Percentiles rank a stretch among this genome's conserved stretches.
Evolutionary conservation across 30 jellyfish, hydroid and myxozoan species (phyloP).

Genomic region (Pseudorhiza aurosa): DNA sequence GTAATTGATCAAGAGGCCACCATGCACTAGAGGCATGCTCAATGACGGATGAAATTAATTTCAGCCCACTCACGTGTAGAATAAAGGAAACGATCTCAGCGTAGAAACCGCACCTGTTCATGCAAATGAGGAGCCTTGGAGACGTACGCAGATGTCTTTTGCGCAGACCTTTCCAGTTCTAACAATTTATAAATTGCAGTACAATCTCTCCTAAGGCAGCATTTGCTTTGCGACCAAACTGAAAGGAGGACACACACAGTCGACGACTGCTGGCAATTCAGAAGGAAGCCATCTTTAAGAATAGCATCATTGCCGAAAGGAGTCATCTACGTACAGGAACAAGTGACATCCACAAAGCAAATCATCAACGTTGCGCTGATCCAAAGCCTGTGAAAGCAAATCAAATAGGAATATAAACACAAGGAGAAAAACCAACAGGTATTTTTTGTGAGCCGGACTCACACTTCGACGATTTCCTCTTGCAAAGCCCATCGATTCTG

Average conservation of each 20-base stretch:
- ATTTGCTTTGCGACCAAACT: background rate
- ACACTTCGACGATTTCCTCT: background rate
- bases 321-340: background rate
- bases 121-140: slow-evolving; percentile 4
- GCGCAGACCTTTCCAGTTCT: background rate
- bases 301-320: background rate
- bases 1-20: no score
- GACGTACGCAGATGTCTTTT: slow-evolving; percentile 13
- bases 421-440: background rate
- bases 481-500: background rate
- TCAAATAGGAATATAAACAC: background rate
- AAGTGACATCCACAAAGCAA: background rate
- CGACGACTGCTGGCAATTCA: background rate
- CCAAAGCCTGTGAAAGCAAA: background rate
- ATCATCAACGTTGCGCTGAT: background rate
- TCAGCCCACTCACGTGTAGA: background rate
- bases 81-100: background rate
- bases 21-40: no score
- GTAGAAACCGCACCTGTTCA: slow-evolving; percentile 21
- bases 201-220: background rate
- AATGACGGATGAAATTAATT: no score
- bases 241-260: background rate
- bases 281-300: no score
- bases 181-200: background rate
- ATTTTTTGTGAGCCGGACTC: slow-evolving; percentile 10